These are phyloP conservation scores for Streptopelia turtur DNA, from an alignment of 2,797 vertebrate species.

Conservation along the genomic window DNA sequence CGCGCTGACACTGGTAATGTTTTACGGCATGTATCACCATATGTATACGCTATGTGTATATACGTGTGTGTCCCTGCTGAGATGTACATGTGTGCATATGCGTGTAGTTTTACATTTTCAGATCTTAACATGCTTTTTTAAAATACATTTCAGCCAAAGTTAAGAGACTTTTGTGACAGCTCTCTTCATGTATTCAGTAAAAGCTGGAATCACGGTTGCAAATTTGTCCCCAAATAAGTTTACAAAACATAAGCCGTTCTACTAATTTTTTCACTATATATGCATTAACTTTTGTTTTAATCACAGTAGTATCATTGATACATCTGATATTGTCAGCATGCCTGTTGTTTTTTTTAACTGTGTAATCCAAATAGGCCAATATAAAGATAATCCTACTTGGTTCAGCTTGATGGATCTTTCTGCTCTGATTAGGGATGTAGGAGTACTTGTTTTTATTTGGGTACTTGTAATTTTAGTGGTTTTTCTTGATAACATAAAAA, in stretches of 20 bases:
- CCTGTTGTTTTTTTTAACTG: neutral
- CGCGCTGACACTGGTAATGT: neutral
- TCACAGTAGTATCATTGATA: neutral
- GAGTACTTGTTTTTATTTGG: neutral
- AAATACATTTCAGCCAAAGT: conserved; percentile 41
- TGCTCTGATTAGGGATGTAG: neutral
- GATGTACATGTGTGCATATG: neutral
- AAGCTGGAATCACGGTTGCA: neutral
- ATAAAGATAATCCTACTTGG: neutral
- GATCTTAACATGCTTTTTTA: neutral
- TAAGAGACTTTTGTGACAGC: neutral
- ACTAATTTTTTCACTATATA: neutral
- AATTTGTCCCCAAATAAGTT: neutral
- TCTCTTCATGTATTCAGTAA: neutral
- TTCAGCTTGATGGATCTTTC: neutral
- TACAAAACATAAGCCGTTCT: neutral
- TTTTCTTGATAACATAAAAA: neutral
- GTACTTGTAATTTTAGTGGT: neutral
- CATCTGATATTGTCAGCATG: neutral
- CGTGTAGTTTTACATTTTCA: neutral
- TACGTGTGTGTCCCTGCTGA: neutral
- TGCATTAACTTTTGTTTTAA: neutral
- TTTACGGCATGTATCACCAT: neutral
- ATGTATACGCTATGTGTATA: neutral
- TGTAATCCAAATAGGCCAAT: neutral